These are phyloP conservation scores for Lagopus muta DNA, from an alignment of 2,113 vertebrate species.

Conservation along the genomic window DNA sequence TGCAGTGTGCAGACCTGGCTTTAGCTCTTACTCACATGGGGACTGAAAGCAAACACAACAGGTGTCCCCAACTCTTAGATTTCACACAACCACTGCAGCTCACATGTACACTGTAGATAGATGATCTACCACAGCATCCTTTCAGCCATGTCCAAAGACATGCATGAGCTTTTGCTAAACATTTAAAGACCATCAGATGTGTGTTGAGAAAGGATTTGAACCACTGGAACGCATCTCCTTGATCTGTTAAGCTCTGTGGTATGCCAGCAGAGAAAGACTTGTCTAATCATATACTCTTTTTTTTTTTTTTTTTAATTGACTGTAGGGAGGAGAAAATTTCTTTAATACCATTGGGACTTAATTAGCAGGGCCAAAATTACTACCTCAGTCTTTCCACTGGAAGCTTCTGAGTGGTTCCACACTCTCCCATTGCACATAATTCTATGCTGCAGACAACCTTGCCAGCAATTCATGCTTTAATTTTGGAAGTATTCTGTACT, in stretches of 20 bases:
- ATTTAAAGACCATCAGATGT: background rate
- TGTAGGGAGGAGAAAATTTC: background rate
- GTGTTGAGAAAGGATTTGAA: background rate
- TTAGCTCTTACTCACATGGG: background rate
- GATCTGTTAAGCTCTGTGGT: background rate
- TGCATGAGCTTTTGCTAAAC: background rate
- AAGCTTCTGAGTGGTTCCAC: background rate
- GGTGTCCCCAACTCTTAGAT: background rate
- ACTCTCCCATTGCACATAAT: background rate
- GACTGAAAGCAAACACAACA: background rate
- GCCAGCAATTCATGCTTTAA: background rate
- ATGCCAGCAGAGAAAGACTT: constrained; percentile 6
- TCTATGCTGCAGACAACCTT: background rate
- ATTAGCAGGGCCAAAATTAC: constrained; percentile 1
- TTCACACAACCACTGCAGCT: background rate
- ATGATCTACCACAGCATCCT: background rate
- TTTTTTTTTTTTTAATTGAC: background rate
- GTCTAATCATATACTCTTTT: background rate
- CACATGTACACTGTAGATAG: fast-evolving
- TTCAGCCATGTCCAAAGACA: background rate
- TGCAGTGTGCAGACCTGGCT: fast-evolving
- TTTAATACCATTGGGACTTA: background rate
- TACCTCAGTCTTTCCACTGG: background rate
- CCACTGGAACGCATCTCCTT: background rate
- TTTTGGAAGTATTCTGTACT: background rate